Percentiles rank a stretch among this genome's conserved stretches.
Evolutionary conservation across 2,113 vertebrate genomes (phyloP).

Genomic region (Antennarius striatus): DNA sequence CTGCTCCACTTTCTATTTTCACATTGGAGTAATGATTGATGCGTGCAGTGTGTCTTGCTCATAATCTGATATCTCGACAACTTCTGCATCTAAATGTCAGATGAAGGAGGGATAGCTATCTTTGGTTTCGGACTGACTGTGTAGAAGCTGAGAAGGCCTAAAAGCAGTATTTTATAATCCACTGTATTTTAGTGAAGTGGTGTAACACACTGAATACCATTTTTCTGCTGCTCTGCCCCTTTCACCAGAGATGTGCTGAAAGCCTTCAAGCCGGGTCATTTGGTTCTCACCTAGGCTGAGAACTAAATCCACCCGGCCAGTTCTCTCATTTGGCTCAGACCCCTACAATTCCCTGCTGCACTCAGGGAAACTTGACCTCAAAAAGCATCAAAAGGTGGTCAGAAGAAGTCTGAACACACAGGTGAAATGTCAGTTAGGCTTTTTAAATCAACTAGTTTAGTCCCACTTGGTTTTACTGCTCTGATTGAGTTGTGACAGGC

Average conservation of each 20-base stretch:
- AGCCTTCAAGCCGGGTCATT: not conserved
- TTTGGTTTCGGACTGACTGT: slow-evolving; percentile 37
- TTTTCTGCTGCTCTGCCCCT: slow-evolving; percentile 27
- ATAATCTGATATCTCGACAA: slow-evolving; percentile 52
- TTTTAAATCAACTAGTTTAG: slow-evolving; percentile 39
- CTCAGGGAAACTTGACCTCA: slow-evolving; percentile 13
- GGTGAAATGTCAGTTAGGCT: not conserved
- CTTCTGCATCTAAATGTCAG: slow-evolving; percentile 50
- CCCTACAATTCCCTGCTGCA: slow-evolving; percentile 17
- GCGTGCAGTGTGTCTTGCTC: slow-evolving; percentile 25
- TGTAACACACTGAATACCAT: slow-evolving; percentile 11
- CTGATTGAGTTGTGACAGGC: slow-evolving; percentile 60
- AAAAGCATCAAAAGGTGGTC: not conserved
- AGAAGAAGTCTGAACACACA: slow-evolving; percentile 17
- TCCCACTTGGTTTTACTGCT: slow-evolving; percentile 11
- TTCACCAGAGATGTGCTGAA: not conserved
- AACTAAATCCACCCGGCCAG: not conserved
- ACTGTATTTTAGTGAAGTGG: slow-evolving; percentile 29
- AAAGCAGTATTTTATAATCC: slow-evolving; percentile 23
- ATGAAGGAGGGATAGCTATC: slow-evolving; percentile 27
- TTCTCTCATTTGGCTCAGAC: not conserved
- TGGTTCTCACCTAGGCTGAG: not conserved
- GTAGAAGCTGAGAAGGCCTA: not conserved
- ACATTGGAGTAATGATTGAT: slow-evolving; percentile 52
- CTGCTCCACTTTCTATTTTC: slow-evolving; percentile 61